Conservation (phyloP, 2,888 invertebrate genomes). For the Leucozona laternaria region DNA sequence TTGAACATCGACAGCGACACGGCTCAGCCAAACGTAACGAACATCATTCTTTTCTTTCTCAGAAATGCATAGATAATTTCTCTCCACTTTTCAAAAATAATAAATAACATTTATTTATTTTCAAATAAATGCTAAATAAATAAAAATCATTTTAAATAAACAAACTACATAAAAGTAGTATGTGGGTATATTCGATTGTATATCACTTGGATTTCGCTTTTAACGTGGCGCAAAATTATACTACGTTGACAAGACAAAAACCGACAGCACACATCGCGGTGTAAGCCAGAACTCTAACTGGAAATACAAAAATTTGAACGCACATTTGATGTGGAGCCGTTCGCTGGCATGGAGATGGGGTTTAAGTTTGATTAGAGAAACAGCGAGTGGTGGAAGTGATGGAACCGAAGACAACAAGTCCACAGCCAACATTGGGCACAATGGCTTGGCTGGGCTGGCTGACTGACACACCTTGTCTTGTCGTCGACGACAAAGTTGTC, state of each 20-base stretch:
- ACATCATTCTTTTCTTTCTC: slow-evolving; percentile 27
- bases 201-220: slow-evolving; percentile 40
- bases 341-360: slow-evolving; percentile 65
- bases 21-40: slow-evolving; percentile 71
- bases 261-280: slow-evolving; percentile 56
- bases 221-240: slow-evolving; percentile 58
- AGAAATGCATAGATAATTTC: slow-evolving; percentile 20
- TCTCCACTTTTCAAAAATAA: neutral
- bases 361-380: neutral
- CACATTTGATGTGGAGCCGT: slow-evolving; percentile 67
- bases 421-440: slow-evolving; percentile 44
- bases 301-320: slow-evolving; percentile 58
- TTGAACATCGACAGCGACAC: slow-evolving; percentile 45
- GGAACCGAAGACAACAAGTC: slow-evolving; percentile 55
- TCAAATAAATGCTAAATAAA: neutral
- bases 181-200: slow-evolving; percentile 3
- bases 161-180: neutral
- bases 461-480: slow-evolving; percentile 63
- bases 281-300: slow-evolving; percentile 72
- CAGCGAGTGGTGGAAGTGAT: neutral
- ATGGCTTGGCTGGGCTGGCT: slow-evolving; percentile 1
- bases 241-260: slow-evolving; percentile 21
- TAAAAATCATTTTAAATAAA: slow-evolving; percentile 4
- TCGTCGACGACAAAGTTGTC: neutral
- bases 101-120: slow-evolving; percentile 14